phyloP scores from a whole-genome alignment of 1,140 invertebrate species.

The Drosophila watanabei region DNA sequence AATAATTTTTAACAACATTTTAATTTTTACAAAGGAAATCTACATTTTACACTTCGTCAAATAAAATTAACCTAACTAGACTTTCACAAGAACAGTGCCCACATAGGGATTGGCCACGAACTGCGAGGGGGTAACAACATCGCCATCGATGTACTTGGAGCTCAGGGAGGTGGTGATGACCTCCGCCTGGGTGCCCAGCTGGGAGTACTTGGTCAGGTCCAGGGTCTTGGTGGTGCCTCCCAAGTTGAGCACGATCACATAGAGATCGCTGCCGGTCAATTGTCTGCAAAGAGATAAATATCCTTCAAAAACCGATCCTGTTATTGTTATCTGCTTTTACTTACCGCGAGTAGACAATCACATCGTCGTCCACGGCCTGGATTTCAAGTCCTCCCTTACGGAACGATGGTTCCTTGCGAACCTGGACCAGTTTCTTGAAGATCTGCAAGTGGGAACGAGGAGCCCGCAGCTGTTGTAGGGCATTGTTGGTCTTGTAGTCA shows the following conservation, averaged over 20 bases:
- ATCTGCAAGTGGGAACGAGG: conserved; percentile 79
- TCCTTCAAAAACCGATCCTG: rapidly evolving
- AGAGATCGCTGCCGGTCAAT: conserved; percentile 66
- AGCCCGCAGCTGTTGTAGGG: conserved; percentile 85
- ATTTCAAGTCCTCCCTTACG: conserved; percentile 60
- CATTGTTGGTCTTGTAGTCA: conserved; percentile 87
- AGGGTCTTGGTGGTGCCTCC: conserved; percentile 51
- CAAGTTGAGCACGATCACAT: conserved; percentile 74
- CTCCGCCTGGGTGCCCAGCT: conserved; percentile 64
- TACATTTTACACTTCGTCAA: conserved; percentile 3
- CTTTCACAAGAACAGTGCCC: conserved; percentile 74
- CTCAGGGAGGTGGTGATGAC: conserved; percentile 76
- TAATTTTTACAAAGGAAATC: not conserved
- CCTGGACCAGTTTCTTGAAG: conserved; percentile 75
- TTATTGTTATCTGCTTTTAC: not conserved
- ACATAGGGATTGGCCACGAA: conserved; percentile 69
- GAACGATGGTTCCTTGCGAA: conserved; percentile 78
- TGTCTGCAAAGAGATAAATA: conserved; percentile 35
- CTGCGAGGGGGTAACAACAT: conserved; percentile 49
- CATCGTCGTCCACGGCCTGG: conserved; percentile 66
- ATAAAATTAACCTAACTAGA: conserved; percentile 32
- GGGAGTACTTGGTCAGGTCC: conserved; percentile 62
- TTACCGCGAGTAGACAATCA: conserved; percentile 75
- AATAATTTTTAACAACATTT: not conserved
- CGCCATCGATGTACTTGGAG: conserved; percentile 73